Conservation (phyloP, 2,113 vertebrate species). For the Numida meleagris region DNA sequence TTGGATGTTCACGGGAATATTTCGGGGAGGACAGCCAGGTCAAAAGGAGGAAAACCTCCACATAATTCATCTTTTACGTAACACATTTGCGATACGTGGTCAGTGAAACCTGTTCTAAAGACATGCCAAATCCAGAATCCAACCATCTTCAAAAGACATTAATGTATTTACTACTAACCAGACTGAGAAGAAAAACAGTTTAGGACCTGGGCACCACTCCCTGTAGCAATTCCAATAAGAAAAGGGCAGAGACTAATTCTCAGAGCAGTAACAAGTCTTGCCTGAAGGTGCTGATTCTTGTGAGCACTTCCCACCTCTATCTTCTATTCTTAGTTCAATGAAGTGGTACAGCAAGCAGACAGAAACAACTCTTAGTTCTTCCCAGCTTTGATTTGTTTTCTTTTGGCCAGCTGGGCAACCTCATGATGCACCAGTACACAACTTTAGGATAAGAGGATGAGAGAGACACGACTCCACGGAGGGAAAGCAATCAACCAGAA, state of each 20-base stretch:
- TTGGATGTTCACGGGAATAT: neutral
- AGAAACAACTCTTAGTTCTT: neutral
- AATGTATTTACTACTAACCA: neutral
- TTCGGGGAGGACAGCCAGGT: neutral
- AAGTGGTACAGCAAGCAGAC: neutral
- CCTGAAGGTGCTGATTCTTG: neutral
- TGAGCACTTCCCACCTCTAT: neutral
- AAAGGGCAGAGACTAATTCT: neutral
- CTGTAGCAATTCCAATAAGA: neutral
- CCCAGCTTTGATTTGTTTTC: neutral
- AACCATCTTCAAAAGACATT: neutral
- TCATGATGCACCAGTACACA: neutral
- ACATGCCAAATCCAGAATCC: neutral
- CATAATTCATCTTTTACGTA: constrained; percentile 3
- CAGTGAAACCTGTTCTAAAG: neutral
- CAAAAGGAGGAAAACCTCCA: neutral
- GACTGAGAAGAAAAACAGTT: neutral
- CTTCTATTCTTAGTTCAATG: neutral
- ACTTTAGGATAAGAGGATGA: neutral
- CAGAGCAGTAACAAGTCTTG: neutral
- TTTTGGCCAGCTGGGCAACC: neutral
- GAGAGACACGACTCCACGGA: neutral
- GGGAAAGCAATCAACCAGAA: neutral
- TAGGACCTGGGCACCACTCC: neutral
- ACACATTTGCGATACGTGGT: neutral